phyloP scores from a whole-genome alignment of 1,140 invertebrate species.

The Magallana gigas region DNA sequence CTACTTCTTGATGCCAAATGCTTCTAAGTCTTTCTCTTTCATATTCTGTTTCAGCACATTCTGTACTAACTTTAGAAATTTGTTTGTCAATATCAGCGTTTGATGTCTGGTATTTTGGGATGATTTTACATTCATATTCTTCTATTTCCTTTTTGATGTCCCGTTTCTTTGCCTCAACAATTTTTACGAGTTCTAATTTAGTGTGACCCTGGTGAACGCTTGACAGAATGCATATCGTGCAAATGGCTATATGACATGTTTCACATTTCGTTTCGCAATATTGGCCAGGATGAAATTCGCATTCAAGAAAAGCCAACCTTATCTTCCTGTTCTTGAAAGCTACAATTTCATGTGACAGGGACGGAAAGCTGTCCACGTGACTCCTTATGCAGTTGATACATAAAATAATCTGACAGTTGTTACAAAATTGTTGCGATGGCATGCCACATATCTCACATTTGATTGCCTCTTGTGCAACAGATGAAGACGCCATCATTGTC shows the following conservation, averaged over 20 bases:
- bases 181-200: background rate
- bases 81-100: background rate
- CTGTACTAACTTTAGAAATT: background rate
- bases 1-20: background rate
- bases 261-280: too few relatives aligned
- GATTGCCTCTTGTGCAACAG: background rate
- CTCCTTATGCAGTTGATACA: too few relatives aligned
- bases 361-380: background rate
- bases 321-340: background rate
- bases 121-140: background rate
- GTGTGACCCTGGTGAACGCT: background rate
- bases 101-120: background rate
- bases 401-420: background rate
- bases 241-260: background rate
- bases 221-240: background rate
- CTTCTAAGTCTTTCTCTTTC: background rate
- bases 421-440: background rate
- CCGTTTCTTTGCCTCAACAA: background rate
- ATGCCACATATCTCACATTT: background rate
- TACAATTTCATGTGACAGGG: background rate
- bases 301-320: background rate
- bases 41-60: background rate
- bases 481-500: background rate
- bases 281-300: background rate
- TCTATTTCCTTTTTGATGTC: background rate